phyloP scores from a whole-genome alignment of 1,140 invertebrate species.

The Limonius californicus region DNA sequence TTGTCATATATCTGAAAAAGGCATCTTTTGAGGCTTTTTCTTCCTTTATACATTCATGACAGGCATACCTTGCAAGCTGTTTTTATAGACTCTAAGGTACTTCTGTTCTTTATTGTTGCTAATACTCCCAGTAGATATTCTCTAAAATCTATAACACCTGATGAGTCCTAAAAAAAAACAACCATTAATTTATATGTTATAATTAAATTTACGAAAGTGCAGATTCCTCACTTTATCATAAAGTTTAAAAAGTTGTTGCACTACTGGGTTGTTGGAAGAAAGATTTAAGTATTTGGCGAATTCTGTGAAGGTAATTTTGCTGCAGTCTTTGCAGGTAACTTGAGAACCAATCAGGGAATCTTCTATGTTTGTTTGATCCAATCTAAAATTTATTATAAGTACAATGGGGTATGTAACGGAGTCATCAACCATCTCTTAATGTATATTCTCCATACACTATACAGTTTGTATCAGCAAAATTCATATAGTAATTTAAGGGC shows the following conservation, averaged over 20 bases:
- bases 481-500: no score
- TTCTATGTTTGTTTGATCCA: conserved; percentile 38
- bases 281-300: conserved; percentile 62
- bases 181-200: no score
- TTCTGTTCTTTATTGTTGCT: conserved; percentile 60
- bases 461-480: no score
- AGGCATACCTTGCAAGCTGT: conserved; percentile 60
- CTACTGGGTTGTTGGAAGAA: conserved; percentile 52
- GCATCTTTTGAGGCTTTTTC: no score
- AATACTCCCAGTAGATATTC: conserved; percentile 51
- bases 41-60: no score
- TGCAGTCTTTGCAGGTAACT: conserved; percentile 45
- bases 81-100: conserved; percentile 60
- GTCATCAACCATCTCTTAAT: no score
- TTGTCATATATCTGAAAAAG: conserved; percentile 52
- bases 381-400: no score
- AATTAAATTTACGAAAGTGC: background rate
- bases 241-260: conserved; percentile 63
- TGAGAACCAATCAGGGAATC: conserved; percentile 39
- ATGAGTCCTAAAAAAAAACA: conserved; percentile 35
- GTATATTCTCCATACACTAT: no score
- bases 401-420: no score
- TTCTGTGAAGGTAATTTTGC: conserved; percentile 55
- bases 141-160: conserved; percentile 41
- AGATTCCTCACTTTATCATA: conserved; percentile 59